phyloP scores from a whole-genome alignment of 2,797 vertebrate genomes.

The Pelodytes ibericus region DNA sequence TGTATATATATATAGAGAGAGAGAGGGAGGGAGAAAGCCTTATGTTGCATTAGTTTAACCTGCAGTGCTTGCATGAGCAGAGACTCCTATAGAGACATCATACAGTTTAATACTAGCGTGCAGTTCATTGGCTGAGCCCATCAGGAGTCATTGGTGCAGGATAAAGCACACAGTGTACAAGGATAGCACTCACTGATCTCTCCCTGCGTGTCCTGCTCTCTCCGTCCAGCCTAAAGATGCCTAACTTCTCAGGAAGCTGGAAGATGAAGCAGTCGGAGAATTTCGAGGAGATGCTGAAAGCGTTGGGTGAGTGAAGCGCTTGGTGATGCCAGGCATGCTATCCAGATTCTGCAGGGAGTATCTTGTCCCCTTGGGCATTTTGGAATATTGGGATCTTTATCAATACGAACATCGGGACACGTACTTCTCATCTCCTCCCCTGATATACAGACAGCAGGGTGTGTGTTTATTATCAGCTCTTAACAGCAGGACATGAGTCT shows the following conservation, averaged over 20 bases:
- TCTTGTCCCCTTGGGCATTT: not conserved
- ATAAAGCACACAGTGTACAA: no score
- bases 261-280: slow-evolving; percentile 89
- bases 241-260: slow-evolving; percentile 91
- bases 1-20: slow-evolving; percentile 37
- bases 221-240: slow-evolving; percentile 58
- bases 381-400: no score
- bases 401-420: not conserved
- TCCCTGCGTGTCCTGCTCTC: not conserved
- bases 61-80: slow-evolving; percentile 6
- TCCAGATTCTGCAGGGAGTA: not conserved
- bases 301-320: slow-evolving; percentile 77
- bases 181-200: no score
- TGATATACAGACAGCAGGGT: not conserved
- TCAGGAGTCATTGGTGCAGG: not conserved
- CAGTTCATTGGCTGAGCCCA: not conserved
- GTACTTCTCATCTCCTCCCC: not conserved
- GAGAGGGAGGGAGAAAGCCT: slow-evolving; percentile 12
- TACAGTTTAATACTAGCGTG: not conserved
- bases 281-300: slow-evolving; percentile 90
- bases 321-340: not conserved
- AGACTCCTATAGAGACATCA: not conserved
- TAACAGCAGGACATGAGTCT: not conserved
- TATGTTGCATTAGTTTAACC: slow-evolving; percentile 22
- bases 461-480: not conserved